Base-by-base conservation (phyloP, 2,888 invertebrate genomes). In the Icerya purchasi region DNA sequence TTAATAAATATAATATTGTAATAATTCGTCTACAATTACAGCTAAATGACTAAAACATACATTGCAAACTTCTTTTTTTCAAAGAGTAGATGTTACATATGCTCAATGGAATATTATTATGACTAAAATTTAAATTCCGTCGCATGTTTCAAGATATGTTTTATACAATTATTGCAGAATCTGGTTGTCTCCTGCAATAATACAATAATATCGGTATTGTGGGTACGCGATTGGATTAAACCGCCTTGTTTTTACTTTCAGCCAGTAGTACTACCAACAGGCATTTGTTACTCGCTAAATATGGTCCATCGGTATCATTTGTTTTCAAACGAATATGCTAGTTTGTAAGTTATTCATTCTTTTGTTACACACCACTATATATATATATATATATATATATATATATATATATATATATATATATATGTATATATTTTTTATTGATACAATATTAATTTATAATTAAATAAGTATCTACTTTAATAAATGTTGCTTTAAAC, bases 251-350 rank as follows among this genome's bases (percentile, higher is more conserved):
- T 54, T 50, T 62, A 61, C 22, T 36, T 64, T 8, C 63, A 64
- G 53, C 61, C 61, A 2, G 53, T 61, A 10, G 51, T 64, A 21
- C 61, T 61, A 8, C 51, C 56, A n/a, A 49, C 53, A 2, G 63
- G 63, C 22, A 23, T 64, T 50, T 64, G 64, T 55, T 64, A 62
- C 59, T 53, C 60, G n/a, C 21, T 62, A 22, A 64, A 64, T 25
- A 61, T 63, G 62, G 53, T 64, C 22, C 63, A 63, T 36, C 36
- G 54, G 25, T 53, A 56, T 21, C 54, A 53, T 2, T 25, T 64
- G 2, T 56, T 53, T 19, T 50, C 53, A 2, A 8, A 56, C 3
- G 58, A 64, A 8, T 63, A 61, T 50, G 20, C 56, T 1, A 3
- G 50, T 23, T 54, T 57, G 63, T 63, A 59, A 22, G 61, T 19